Conservation (phyloP, 2,797 vertebrate genomes). For the Diceros bicornis region DNA sequence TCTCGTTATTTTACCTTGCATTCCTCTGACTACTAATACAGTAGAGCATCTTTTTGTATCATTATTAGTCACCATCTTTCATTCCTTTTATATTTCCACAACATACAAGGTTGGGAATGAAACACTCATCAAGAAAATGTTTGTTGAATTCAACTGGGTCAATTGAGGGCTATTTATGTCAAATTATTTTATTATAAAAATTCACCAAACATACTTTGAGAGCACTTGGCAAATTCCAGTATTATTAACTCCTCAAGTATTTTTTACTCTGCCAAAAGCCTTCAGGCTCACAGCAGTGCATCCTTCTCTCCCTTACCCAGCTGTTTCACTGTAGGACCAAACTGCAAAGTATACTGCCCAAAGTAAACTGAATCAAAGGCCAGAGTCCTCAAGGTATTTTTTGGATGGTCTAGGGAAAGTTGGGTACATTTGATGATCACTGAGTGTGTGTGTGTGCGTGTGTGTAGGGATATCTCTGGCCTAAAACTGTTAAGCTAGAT, state of each 20-base stretch:
- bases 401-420: not conserved
- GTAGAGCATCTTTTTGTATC: not conserved
- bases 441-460: not conserved
- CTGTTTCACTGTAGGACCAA: not conserved
- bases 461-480: not conserved
- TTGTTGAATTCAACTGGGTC: not conserved
- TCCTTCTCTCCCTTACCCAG: not conserved
- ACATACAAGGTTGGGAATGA: not conserved
- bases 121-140: not conserved
- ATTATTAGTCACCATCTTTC: not conserved
- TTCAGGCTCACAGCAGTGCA: not conserved
- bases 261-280: not conserved
- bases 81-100: not conserved
- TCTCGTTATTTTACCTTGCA: not conserved
- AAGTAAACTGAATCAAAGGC: not conserved
- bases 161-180: not conserved
- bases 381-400: not conserved
- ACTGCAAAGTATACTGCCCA: not conserved
- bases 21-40: not conserved
- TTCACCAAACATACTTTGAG: conserved; percentile 24
- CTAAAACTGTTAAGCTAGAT: not conserved
- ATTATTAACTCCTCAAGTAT: conserved; percentile 33
- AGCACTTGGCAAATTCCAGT: not conserved
- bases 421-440: not conserved
- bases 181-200: conserved; percentile 57